Percentiles rank a stretch among this genome's conserved stretches.
Conservation (phyloP, 2,797 vertebrate species). For the Syndactyla subalaris region DNA sequence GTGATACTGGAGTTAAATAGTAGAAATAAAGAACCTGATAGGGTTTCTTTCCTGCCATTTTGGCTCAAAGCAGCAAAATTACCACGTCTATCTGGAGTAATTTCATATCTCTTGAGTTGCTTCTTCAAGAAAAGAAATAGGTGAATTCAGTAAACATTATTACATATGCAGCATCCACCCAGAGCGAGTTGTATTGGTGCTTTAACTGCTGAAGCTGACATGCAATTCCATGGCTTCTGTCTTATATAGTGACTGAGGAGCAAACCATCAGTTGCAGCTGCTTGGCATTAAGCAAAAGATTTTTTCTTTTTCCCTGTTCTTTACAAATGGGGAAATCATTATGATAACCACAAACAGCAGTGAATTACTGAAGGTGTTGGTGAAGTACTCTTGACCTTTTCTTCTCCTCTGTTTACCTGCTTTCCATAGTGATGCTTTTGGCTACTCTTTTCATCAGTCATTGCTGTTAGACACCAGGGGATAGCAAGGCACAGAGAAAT, state of each 20-base stretch:
- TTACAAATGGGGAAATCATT: neutral
- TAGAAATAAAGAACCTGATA: neutral
- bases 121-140: neutral
- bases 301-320: neutral
- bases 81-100: neutral
- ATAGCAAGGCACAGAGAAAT: neutral
- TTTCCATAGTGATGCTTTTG: neutral
- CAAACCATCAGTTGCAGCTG: neutral
- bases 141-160: neutral
- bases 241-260: neutral
- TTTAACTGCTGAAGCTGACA: neutral
- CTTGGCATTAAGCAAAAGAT: neutral
- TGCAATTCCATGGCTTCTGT: neutral
- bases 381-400: conserved; percentile 3
- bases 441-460: neutral
- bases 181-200: neutral
- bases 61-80: neutral
- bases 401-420: neutral
- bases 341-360: neutral
- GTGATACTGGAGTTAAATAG: neutral
- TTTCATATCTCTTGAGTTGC: neutral
- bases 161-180: neutral
- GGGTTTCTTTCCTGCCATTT: neutral
- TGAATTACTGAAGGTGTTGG: neutral
- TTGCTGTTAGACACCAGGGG: neutral